Evolutionary conservation across 2,888 invertebrate genomes (phyloP).

Genomic region (Troides aeacus): DNA sequence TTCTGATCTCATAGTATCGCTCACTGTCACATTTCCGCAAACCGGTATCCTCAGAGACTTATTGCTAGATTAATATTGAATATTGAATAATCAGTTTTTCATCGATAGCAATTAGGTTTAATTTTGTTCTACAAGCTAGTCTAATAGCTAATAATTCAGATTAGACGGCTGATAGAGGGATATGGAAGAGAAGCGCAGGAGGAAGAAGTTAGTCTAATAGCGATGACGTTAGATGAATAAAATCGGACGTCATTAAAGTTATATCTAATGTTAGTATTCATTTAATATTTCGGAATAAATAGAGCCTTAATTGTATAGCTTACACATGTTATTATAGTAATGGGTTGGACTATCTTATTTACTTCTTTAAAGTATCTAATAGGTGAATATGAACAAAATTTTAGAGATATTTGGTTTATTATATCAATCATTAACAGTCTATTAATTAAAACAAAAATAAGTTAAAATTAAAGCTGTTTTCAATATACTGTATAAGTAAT

Average conservation of each 20-base stretch:
- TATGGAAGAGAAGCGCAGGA: no score
- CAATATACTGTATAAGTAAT: no score
- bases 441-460: no score
- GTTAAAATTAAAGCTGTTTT: no score
- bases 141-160: not conserved
- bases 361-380: not conserved
- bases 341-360: not conserved
- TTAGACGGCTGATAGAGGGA: no score
- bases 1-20: slow-evolving; percentile 10
- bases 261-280: not conserved
- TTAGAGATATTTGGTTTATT: no score
- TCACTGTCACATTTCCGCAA: slow-evolving; percentile 21
- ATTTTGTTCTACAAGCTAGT: not conserved
- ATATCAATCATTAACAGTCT: no score
- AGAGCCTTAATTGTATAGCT: not conserved
- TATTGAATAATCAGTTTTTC: slow-evolving; percentile 14
- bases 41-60: slow-evolving; percentile 22
- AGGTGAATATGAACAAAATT: not conserved
- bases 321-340: not conserved
- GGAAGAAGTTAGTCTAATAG: not conserved
- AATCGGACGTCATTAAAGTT: not conserved
- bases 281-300: not conserved
- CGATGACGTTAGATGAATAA: slow-evolving; percentile 1
- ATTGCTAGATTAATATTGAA: not conserved
- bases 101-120: not conserved